A percentile compares a stretch with the other conserved stretches of the same genome.
These are phyloP conservation scores for Abrostola tripartita DNA, from an alignment of 2,888 invertebrate genomes.

Conservation along the genomic window DNA sequence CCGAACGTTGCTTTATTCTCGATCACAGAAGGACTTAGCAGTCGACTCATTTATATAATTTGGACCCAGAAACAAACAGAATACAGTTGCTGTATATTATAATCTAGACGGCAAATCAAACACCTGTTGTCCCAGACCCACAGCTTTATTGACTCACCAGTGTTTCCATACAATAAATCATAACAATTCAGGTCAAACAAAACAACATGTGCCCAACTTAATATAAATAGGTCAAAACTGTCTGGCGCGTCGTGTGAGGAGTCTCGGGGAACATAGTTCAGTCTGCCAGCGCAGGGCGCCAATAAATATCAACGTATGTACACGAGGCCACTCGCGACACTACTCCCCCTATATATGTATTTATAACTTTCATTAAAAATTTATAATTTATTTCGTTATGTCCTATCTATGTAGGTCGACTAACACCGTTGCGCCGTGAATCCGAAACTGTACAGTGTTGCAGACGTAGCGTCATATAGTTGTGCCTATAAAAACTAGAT, in stretches of 20 bases:
- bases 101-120: constrained; percentile 81
- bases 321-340: constrained; percentile 83
- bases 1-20: constrained; percentile 62
- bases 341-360: constrained; percentile 74
- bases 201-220: constrained; percentile 87
- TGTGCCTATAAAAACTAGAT: constrained; percentile 51
- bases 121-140: constrained; percentile 87
- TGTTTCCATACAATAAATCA: constrained; percentile 88
- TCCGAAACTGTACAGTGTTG: constrained; percentile 49
- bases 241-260: constrained; percentile 79
- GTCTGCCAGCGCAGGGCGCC: constrained; percentile 80
- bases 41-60: constrained; percentile 69
- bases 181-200: constrained; percentile 88
- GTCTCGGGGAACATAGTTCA: constrained; percentile 71
- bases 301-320: constrained; percentile 87
- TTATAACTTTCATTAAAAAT: constrained; percentile 80
- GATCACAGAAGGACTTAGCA: constrained; percentile 69
- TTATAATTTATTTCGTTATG: constrained; percentile 87
- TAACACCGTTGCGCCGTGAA: constrained; percentile 62
- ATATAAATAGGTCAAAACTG: constrained; percentile 84
- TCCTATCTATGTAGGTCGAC: constrained; percentile 86
- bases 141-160: constrained; percentile 89
- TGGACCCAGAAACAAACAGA: constrained; percentile 83
- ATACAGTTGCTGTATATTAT: constrained; percentile 65
- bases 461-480: constrained; percentile 50